phyloP scores from a whole-genome alignment of 2,888 invertebrate species.

The Epinotia demarniana region DNA sequence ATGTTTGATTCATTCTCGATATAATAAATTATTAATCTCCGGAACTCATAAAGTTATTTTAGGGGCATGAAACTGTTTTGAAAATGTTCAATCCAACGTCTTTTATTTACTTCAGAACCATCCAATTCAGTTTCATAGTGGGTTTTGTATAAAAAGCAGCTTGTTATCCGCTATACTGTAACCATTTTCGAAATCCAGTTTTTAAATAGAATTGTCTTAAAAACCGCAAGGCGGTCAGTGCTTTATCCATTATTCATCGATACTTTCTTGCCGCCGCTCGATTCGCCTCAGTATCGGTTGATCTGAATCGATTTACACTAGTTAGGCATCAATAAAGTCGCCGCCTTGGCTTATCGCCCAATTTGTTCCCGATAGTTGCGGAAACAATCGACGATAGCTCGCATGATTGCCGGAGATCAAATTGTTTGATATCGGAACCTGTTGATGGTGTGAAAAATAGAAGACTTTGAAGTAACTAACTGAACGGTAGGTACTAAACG shows the following conservation, averaged over 20 bases:
- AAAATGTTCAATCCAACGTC: background rate
- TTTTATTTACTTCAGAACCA: background rate
- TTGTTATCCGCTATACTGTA: conserved; percentile 28
- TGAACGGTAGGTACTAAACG: background rate
- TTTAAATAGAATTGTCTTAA: conserved; percentile 53
- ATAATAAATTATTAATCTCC: conserved; percentile 67
- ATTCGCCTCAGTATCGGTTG: conserved; percentile 61
- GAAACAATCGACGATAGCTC: conserved; percentile 57
- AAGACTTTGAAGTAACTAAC: background rate
- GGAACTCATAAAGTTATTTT: conserved; percentile 54
- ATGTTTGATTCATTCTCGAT: conserved; percentile 62
- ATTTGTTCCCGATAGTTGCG: conserved; percentile 62
- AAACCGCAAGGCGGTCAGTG: conserved; percentile 54
- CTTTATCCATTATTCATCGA: conserved; percentile 65
- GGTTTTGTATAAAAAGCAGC: conserved; percentile 17
- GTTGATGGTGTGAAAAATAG: conserved; percentile 31
- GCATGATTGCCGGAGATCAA: conserved; percentile 40
- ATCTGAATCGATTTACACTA: conserved; percentile 68
- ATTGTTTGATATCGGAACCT: conserved; percentile 36
- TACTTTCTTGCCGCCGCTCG: conserved; percentile 60
- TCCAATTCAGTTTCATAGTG: conserved; percentile 21
- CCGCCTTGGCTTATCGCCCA: conserved; percentile 62
- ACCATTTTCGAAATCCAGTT: conserved; percentile 51
- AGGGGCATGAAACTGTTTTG: conserved; percentile 16
- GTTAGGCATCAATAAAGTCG: conserved; percentile 63